Evolutionary conservation across 2,888 invertebrate genomes (phyloP), one percentile per base, ranked within the genome.

Genomic region (Pilophorus perplexus): DNA sequence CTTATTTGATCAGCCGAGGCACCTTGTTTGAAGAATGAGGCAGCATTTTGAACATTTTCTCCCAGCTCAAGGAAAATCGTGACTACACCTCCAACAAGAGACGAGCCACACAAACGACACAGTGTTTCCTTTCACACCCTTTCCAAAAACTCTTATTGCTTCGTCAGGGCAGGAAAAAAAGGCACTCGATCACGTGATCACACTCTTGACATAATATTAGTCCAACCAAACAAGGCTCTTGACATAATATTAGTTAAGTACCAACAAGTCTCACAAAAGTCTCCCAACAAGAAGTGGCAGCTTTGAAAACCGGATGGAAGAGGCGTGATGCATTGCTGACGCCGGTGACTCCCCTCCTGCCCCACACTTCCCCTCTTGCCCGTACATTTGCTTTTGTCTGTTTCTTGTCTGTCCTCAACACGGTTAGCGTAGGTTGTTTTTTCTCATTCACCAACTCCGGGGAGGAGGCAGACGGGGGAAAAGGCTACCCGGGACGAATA

Each of bases 391-490:
- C n/a, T n/a, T n/a, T n/a, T n/a, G n/a, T n/a, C n/a, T n/a, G n/a
- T n/a, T n/a, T 59, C 44, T 59, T 59, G 59, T 59, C 59, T 44
- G 42, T 44, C 44, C 59, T 59, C 59, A 59, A 59, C 59, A 44
- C 59, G 59, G 59, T 59, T 59, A 44, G 59, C 59, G 59, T 59
- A 59, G 59, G 59, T 59, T 59, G 59, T 59, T 59, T 59, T 44
- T 59, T 42, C 20, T 59, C 59, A 59, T 59, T 59, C 59, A 59
- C 59, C 33, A 59, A 59, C 18, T n/a, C 10, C 42, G 48, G 8
- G 48, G 23, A 6, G 22, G n/a, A n/a, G n/a, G n/a, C n/a, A n/a
- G n/a, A n/a, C 12, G 14, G 59, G 59, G 59, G 44, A 48, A 22
- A 59, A 59, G 59, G 44, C 42, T 18, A 27, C 42, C 42, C 25